Base-by-base conservation (phyloP, 2,888 invertebrate genomes). In the Eupeodes latifasciatus region DNA sequence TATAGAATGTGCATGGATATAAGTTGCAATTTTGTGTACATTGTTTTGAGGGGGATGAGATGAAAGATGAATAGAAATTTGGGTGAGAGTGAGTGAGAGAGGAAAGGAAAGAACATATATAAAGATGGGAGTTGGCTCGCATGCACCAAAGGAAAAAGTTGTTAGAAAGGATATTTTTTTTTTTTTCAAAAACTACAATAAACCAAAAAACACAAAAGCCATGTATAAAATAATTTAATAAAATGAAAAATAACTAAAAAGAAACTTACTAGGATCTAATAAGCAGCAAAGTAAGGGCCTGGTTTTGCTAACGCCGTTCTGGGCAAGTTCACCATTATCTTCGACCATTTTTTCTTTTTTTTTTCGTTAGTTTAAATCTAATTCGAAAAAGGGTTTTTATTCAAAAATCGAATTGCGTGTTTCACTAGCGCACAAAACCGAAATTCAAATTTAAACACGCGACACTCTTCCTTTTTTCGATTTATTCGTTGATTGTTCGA, bases 201-300 rank as follows among this genome's bases (percentile, higher is more conserved):
- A 59, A 3, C 51, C 9, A 40, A 27, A 59, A 49, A 11, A 36
- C 57, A 66, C 27, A 80, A 74, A 14, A 11, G 27, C 27, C 2
- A 27, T 27, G 27, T 2, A 74, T 55, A 79, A 84, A n/a, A 47
- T 71, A 47, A 67, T 19, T 34, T 61, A 19, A 83, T 76, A 57
- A 19, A 75, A 49, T 82, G 69, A 72, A 82, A 74, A 55, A 82
- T 51, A 12, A 83, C 6, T 72, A 72, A 36, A 77, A 66, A 36
- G 85, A 72, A 89, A 92, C 93, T 93, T 93, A 93, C 93, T 93
- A 81, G 93, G 93, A 91, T 93, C 93, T 90, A 93, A 91, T 89
- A 93, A 90, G 89, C 92, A 92, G 91, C 93, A 93, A 90, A 93
- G 91, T 74, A 93, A 91, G 89, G 93, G 92, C 77, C 92, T 92